Percentiles rank a stretch among this genome's conserved stretches.
phyloP scores from a whole-genome alignment of 2,797 vertebrate genomes.

The Menidia menidia region DNA sequence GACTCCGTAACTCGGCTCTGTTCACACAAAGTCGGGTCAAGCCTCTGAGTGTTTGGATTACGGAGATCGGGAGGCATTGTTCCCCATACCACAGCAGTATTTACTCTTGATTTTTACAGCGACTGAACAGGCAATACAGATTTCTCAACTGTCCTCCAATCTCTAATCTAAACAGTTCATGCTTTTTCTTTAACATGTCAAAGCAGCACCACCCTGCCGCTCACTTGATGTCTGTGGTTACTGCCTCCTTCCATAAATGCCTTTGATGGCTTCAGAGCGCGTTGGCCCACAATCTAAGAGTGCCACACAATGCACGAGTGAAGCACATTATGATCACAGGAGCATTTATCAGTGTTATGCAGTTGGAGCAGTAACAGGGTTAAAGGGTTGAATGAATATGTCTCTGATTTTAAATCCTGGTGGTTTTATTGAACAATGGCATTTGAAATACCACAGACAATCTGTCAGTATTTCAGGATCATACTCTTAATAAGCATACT shows the following conservation, averaged over 20 bases:
- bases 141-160: conserved; percentile 44
- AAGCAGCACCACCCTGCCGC: conserved; percentile 46
- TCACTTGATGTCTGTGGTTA: conserved; percentile 50
- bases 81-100: conserved; percentile 42
- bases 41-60: conserved; percentile 50
- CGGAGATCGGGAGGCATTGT: conserved; percentile 41
- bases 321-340: conserved; percentile 34
- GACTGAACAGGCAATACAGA: conserved; percentile 32
- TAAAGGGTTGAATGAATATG: conserved; percentile 21
- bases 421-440: conserved; percentile 11
- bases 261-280: conserved; percentile 58
- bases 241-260: conserved; percentile 62
- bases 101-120: conserved; percentile 46
- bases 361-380: conserved; percentile 12
- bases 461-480: not conserved
- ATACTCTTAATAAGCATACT: not conserved
- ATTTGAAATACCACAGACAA: not conserved
- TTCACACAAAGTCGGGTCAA: conserved; percentile 43
- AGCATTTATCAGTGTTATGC: conserved; percentile 10
- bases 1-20: conserved; percentile 13
- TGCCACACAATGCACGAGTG: conserved; percentile 23
- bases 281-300: conserved; percentile 37
- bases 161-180: conserved; percentile 56
- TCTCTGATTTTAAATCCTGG: conserved; percentile 3
- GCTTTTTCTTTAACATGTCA: conserved; percentile 55